These are phyloP conservation scores for Syngnathus scovelli DNA, from an alignment of 2,113 vertebrate genomes.

Conservation along the genomic window DNA sequence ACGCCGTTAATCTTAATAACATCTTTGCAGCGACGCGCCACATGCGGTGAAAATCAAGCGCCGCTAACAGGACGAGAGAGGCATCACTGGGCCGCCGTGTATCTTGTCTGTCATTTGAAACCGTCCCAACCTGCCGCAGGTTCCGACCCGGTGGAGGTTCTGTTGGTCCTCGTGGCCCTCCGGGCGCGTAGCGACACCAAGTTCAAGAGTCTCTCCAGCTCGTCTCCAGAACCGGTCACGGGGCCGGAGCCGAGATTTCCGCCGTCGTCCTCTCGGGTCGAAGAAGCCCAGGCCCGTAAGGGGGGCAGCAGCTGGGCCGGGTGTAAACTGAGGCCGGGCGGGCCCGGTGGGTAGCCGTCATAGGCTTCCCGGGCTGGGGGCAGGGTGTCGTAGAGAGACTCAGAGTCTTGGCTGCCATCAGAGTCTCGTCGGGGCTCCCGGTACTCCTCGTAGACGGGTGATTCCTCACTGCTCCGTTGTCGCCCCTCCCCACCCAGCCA, in stretches of 20 bases:
- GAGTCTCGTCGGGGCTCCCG: conserved; percentile 32
- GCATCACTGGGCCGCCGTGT: not conserved
- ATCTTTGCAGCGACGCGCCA: conserved; percentile 18
- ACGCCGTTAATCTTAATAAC: conserved; percentile 33
- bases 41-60: conserved; percentile 27
- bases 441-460: conserved; percentile 81
- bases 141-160: conserved; percentile 53
- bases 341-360: conserved; percentile 58
- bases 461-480: conserved; percentile 46
- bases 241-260: conserved; percentile 22
- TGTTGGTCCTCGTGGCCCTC: conserved; percentile 53
- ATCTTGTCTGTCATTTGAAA: conserved; percentile 33
- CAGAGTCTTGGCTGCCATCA: conserved; percentile 21
- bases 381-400: conserved; percentile 79
- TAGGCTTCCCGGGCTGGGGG: conserved; percentile 77
- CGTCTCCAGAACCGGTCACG: conserved; percentile 54
- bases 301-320: conserved; percentile 64
- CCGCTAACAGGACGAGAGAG: not conserved
- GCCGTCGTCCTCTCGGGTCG: conserved; percentile 23
- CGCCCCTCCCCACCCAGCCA: conserved; percentile 24
- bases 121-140: conserved; percentile 50
- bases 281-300: conserved; percentile 63
- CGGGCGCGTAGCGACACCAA: conserved; percentile 62
- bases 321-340: conserved; percentile 53
- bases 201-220: conserved; percentile 66